Evolutionary conservation across 2,888 invertebrate species (phyloP), one percentile per base, ranked within the genome.

Genomic region (Neocrepidodera transversa): DNA sequence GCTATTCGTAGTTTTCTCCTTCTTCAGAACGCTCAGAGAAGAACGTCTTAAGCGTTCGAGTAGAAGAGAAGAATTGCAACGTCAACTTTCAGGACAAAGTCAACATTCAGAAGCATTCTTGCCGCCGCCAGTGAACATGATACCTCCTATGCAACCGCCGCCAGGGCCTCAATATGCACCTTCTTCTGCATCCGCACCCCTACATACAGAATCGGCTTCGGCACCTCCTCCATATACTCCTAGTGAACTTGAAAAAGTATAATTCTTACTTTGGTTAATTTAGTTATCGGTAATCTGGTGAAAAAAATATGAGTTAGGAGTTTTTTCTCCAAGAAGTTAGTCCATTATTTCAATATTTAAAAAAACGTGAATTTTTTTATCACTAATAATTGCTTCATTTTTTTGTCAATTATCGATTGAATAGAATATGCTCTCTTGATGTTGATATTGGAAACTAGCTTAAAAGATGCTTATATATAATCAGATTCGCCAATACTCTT

Each of bases 1-100:
- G 1, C 77, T 87, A 38, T 76, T 84, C 26, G 80, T 84, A 52
- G 83, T 86, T n/a, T 84, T 83, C 72, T 84, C 83, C 66, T 81
- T 87, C 65, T 83, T 83, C 10, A 81, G 82, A 64, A 81, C 83
- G 6, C 82, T 87, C 60, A 82, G 82, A 68, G 83, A 83, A 69
- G 85, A 83, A 60, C 82, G 85, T 68, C 81, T 72, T 14, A 75
- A 69, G 57, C 71, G 75, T 45, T 48, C 70, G 64, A 51, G 67
- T 18, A 58, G 71, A 52, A 63, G 69, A 43, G 36, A 66, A 26
- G 67, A 68, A 1, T 42, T 69, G 49, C 72, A 73, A 58, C 65
- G 73, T 4, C 68, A 72, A 55, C 17, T 64, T 32, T 61, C 60
- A 2, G 60, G n/a, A 26, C 58, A 58, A 32, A 58, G 58, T 14